Conservation (phyloP, 2,888 invertebrate species). For the Scrobipalpa atriplicella region DNA sequence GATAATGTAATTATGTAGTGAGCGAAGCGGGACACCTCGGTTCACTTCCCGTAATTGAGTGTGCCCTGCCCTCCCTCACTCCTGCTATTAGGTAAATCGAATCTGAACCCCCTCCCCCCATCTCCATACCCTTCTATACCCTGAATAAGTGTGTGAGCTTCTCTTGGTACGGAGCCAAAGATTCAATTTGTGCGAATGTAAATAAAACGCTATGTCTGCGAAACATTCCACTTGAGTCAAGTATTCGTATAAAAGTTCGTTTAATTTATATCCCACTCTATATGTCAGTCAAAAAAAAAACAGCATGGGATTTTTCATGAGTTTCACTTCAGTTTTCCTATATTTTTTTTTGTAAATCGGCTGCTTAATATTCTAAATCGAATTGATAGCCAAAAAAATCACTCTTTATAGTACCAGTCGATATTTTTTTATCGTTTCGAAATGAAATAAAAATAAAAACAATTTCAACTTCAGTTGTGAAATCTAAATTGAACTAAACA, state of each 20-base stretch:
- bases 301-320: not conserved
- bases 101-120: slow-evolving; percentile 60
- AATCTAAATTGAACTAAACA: too few relatives aligned
- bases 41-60: slow-evolving; percentile 78
- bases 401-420: too few relatives aligned
- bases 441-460: too few relatives aligned
- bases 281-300: not conserved
- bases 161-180: slow-evolving; percentile 73
- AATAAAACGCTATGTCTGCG: slow-evolving; percentile 65
- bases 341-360: not conserved
- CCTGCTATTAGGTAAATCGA: slow-evolving; percentile 82
- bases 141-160: slow-evolving; percentile 60
- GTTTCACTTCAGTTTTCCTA: not conserved
- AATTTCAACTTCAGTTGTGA: too few relatives aligned
- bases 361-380: too few relatives aligned
- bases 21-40: slow-evolving; percentile 74
- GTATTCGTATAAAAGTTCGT: slow-evolving; percentile 27
- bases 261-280: slow-evolving; percentile 19
- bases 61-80: slow-evolving; percentile 57
- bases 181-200: slow-evolving; percentile 79
- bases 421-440: too few relatives aligned
- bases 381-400: too few relatives aligned
- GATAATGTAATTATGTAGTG: slow-evolving; percentile 80
- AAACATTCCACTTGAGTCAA: slow-evolving; percentile 37
- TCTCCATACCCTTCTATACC: slow-evolving; percentile 36